Base-by-base conservation (phyloP, 1,140 invertebrate genomes). In the Octopus bimaculoides region DNA sequence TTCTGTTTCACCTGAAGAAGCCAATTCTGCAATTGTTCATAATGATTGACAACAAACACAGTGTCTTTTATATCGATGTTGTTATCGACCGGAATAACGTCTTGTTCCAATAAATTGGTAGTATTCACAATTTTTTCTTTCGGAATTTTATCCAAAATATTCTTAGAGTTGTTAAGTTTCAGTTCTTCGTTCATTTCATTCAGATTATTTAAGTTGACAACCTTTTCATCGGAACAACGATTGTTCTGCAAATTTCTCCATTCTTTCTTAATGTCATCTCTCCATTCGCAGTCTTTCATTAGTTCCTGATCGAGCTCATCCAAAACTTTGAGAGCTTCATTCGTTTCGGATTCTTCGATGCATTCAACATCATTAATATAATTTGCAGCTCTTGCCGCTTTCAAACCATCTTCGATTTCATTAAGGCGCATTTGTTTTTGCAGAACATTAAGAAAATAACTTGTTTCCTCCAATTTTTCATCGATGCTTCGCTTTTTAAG, bases 1-100 rank as follows among this genome's bases (percentile, higher is more conserved):
- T 6, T n/a, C 5, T 71, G 66, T 6, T 71, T 71, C 5, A 71
- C 17, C 66, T 71, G 66, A 71, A 71, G 8, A 5, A 71, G 66
- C 66, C 66, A 71, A 14, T 71, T 71, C 66, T 71, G 66, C 14
- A 71, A 71, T 71, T 71, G 66, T 71, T 71, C 66, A 20, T 71
- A 71, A 14, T 71, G 66, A 20, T 71, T 71, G 4, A 71, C 1
- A 14, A 71, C 8, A 20, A n/a, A 71, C 66, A n/a, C 8, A 8
- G 66, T 14, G 66, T 71, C 14, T 6, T 71, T 71, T 14, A 71
- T 10, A 20, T 71, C 66, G 9, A 12, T 9, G 5, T 71, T 5
- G 66, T 71, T 71, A 12, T 61, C 9, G 9, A 17, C 17, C 17
- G 56, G 56, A 14, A 17, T 71, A 41, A 41, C 26, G 17, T 71